These are phyloP conservation scores for Ctenosaura bakeri DNA, from an alignment of 2,797 vertebrate species.

Conservation along the genomic window DNA sequence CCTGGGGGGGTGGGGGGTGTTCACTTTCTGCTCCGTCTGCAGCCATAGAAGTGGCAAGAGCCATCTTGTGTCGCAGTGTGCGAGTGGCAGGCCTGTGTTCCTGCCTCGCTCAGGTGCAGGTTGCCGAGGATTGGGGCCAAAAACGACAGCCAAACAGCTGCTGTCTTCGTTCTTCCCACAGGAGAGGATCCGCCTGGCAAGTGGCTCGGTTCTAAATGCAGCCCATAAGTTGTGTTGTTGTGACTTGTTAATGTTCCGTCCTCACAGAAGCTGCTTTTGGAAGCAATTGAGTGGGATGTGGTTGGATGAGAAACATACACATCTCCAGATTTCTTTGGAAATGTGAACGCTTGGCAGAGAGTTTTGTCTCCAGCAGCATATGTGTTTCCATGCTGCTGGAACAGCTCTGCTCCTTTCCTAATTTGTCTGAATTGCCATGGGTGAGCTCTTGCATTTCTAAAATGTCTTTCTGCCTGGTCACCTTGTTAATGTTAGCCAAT, in stretches of 20 bases:
- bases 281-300: accelerated
- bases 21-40: accelerated
- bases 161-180: background rate
- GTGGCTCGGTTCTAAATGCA: background rate
- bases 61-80: accelerated
- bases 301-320: background rate
- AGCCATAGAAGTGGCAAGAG: accelerated
- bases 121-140: accelerated
- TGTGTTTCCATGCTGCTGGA: no score
- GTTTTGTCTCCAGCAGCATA: background rate
- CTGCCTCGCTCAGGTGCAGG: background rate
- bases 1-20: accelerated
- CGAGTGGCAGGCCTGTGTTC: accelerated
- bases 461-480: background rate
- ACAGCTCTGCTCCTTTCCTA: background rate
- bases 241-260: accelerated
- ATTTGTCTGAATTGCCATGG: no score
- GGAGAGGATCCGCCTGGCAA: background rate
- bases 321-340: background rate
- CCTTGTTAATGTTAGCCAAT: background rate
- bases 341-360: background rate
- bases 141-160: accelerated
- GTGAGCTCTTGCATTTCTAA: background rate
- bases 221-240: background rate
- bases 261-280: accelerated